Conservation (phyloP, 1,140 invertebrate genomes). For the Ectropis grisescens region DNA sequence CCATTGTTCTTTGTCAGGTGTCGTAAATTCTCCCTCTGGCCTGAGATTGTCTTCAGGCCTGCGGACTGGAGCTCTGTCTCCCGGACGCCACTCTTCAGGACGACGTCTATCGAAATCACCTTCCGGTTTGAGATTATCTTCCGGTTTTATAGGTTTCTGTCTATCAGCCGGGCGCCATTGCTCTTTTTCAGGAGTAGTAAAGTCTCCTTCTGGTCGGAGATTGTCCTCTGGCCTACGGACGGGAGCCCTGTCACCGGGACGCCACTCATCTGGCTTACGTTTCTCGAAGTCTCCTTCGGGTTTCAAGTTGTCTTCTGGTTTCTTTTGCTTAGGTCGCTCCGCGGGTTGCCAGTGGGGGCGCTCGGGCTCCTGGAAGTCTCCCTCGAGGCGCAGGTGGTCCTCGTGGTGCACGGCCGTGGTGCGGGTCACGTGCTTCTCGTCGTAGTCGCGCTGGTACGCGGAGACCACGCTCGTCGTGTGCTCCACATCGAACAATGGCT, state of each 20-base stretch:
- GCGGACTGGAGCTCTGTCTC: slow-evolving; percentile 69
- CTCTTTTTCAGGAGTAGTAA: slow-evolving; percentile 41
- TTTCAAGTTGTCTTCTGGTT: slow-evolving; percentile 64
- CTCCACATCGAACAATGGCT: slow-evolving; percentile 72
- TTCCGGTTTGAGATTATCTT: slow-evolving; percentile 70
- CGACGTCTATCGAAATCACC: slow-evolving; percentile 70
- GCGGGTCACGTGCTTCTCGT: slow-evolving; percentile 74
- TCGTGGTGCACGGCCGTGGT: slow-evolving; percentile 66
- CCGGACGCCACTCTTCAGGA: slow-evolving; percentile 72
- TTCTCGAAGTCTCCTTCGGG: slow-evolving; percentile 65
- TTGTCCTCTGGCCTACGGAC: slow-evolving; percentile 61
- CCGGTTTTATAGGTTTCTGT: slow-evolving; percentile 18
- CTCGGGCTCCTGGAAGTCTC: slow-evolving; percentile 71
- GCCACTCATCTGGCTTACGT: slow-evolving; percentile 70
- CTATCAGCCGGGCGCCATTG: slow-evolving; percentile 47
- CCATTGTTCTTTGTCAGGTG: slow-evolving; percentile 52
- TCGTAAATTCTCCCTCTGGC: slow-evolving; percentile 74
- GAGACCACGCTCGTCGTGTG: slow-evolving; percentile 71
- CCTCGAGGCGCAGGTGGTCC: slow-evolving; percentile 74
- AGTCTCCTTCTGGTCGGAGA: slow-evolving; percentile 60
- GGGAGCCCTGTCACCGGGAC: slow-evolving; percentile 48
- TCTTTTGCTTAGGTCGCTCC: slow-evolving; percentile 64
- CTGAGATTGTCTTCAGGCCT: slow-evolving; percentile 71
- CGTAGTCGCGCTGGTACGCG: slow-evolving; percentile 76
- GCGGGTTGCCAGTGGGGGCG: slow-evolving; percentile 67